Percentiles rank a stretch among this genome's conserved stretches.
Conservation (phyloP, 1,140 invertebrate species). For the Bombus affinis region DNA sequence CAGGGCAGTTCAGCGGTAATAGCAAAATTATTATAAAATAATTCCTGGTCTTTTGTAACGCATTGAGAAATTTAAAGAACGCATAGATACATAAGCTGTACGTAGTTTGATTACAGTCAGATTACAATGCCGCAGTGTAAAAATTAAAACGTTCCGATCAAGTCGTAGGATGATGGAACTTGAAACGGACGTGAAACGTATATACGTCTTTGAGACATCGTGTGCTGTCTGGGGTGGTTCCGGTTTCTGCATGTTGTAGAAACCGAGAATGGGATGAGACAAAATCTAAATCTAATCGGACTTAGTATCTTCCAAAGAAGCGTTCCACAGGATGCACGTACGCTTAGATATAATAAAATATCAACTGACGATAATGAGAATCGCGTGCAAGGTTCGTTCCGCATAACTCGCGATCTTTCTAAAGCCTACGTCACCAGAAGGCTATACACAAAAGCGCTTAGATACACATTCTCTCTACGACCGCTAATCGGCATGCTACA, state of each 20-base stretch:
- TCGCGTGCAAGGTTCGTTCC: slow-evolving; percentile 31
- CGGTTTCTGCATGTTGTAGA: background rate
- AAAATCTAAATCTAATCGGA: background rate
- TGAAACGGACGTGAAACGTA: too few relatives aligned
- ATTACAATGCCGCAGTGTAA: too few relatives aligned
- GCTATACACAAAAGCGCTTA: slow-evolving; percentile 49
- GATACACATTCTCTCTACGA: slow-evolving; percentile 60
- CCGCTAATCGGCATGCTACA: slow-evolving; percentile 68
- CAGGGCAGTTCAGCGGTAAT: too few relatives aligned
- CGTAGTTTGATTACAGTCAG: too few relatives aligned
- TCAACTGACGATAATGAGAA: slow-evolving; percentile 27
- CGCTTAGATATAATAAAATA: slow-evolving; percentile 37
- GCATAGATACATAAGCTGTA: too few relatives aligned
- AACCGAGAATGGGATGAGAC: background rate
- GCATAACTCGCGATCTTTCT: slow-evolving; percentile 35
- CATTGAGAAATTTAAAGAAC: too few relatives aligned
- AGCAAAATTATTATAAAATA: too few relatives aligned
- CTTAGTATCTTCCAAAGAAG: background rate
- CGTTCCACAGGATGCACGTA: slow-evolving; percentile 31
- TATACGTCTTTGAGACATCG: too few relatives aligned
- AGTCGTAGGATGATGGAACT: too few relatives aligned
- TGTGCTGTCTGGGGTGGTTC: background rate
- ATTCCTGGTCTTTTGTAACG: too few relatives aligned
- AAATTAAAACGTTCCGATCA: too few relatives aligned
- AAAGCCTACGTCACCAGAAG: slow-evolving; percentile 50